phyloP scores from a whole-genome alignment of 2,888 invertebrate genomes.

The Dilophus febrilis region DNA sequence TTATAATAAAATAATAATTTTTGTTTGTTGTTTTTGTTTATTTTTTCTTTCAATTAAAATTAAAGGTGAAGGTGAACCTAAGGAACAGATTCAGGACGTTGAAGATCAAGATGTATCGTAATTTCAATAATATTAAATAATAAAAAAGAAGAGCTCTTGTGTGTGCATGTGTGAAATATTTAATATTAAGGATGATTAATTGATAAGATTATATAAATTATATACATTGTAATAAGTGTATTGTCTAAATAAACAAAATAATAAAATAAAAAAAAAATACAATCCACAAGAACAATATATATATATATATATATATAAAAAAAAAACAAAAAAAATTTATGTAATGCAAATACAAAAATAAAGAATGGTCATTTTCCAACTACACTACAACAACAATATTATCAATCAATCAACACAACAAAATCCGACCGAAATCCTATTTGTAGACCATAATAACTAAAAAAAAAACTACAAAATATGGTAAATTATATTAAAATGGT shows the following conservation, averaged over 20 bases:
- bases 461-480: too few species aligned
- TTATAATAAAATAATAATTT: constrained; percentile 2
- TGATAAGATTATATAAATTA: constrained; percentile 23
- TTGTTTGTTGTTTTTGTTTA: constrained; percentile 6
- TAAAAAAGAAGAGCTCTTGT: constrained; percentile 27
- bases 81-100: constrained; percentile 81
- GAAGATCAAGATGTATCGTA: constrained; percentile 95
- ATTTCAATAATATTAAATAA: too few species aligned
- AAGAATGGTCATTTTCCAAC: constrained; percentile 1
- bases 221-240: constrained; percentile 19
- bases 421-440: too few species aligned
- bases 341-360: too few species aligned
- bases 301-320: constrained; percentile 6
- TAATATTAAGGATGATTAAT: constrained; percentile 34
- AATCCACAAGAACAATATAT: background rate
- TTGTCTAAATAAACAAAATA: constrained; percentile 22
- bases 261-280: constrained; percentile 13
- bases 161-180: constrained; percentile 26
- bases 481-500: too few species aligned
- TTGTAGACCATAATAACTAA: too few species aligned
- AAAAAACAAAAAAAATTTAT: constrained; percentile 8
- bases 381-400: background rate
- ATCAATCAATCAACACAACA: too few species aligned
- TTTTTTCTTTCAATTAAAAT: constrained; percentile 18
- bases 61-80: constrained; percentile 75